Evolutionary conservation across 2,888 invertebrate genomes (phyloP).

Genomic region (Tromatobia lineatoria): DNA sequence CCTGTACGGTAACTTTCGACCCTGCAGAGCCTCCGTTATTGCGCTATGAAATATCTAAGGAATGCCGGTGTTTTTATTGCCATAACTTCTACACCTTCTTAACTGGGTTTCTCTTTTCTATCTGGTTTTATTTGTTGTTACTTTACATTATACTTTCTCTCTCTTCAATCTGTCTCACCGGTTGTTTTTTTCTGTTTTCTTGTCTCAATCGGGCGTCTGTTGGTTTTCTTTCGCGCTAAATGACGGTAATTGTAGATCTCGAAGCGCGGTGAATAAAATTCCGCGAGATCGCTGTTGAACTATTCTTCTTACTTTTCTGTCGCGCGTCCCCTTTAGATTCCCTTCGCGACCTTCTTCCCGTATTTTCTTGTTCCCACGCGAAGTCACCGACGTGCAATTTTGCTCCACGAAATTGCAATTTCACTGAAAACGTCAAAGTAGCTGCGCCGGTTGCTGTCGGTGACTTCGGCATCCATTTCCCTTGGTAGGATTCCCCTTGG

Average conservation of each 20-base stretch:
- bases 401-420: conserved; percentile 37
- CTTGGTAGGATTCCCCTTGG: conserved; percentile 21
- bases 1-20: conserved; percentile 69
- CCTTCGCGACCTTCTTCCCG: conserved; percentile 16
- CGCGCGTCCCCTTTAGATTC: conserved; percentile 1
- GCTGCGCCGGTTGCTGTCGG: conserved; percentile 5
- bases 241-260: conserved; percentile 21
- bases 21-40: conserved; percentile 67
- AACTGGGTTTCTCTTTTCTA: conserved; percentile 42
- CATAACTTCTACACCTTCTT: conserved; percentile 57
- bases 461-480: conserved; percentile 40
- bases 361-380: conserved; percentile 27
- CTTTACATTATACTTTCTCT: conserved; percentile 35
- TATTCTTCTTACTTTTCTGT: conserved; percentile 26
- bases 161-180: conserved; percentile 31
- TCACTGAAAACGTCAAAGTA: conserved; percentile 31
- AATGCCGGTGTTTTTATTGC: conserved; percentile 70
- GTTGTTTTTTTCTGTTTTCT: conserved; percentile 28
- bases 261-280: conserved; percentile 13
- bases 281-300: conserved; percentile 33
- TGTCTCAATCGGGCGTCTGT: conserved; percentile 35
- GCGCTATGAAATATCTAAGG: conserved; percentile 65
- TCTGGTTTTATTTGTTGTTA: conserved; percentile 54
- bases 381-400: conserved; percentile 28
- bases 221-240: conserved; percentile 25